Base-by-base conservation (phyloP, 2,113 vertebrate species). In the Colinus virginianus region DNA sequence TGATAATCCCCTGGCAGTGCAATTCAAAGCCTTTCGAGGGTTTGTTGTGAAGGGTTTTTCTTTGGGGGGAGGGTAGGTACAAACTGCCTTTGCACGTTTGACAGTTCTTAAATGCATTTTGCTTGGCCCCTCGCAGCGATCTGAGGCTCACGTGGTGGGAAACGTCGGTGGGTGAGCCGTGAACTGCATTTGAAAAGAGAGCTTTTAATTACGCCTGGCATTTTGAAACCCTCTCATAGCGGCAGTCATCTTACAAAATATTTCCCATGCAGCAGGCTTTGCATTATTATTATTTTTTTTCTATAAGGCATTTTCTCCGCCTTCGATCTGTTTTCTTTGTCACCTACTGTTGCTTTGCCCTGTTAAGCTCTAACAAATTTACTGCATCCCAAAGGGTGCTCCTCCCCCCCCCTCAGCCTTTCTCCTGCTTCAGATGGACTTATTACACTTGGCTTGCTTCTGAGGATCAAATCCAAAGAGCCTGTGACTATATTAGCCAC, bases 21-120 rank as follows among this genome's bases (percentile, higher is more conserved):
- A 84, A 92, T 96, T 95, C 96, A 96, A 95, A 96, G 94, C 76
- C 87, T 95, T 96, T 94, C 84, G 91, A 95, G 88, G 90, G 90
- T 90, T 53, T 93, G 93, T 80, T 90, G 92, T 91, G 93, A 95
- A 94, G 94, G 84, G 49, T 72, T 92, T 83, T 85, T 89, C 59
- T 78, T 83, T 1, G 8, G 12, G 17, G 38, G 66, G 53, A 78
- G 87, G 79, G 74, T 88, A 13, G 56, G 76, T 93, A 90, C 93
- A 86, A 94, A 80, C 92, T 93, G 91, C 96, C 91, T 94, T 90
- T 93, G 93, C 95, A 91, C 40, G 82, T 96, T 94, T 96, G 94
- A 90, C 93, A 92, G 82, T 86, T 93, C 93, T 81, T 93, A 94
- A 96, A 94, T 93, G 90, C 93, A 34, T 95, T 93, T 95, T 77